Evolutionary conservation across 2,113 vertebrate species (phyloP).

Genomic region (Varanus salvator): DNA sequence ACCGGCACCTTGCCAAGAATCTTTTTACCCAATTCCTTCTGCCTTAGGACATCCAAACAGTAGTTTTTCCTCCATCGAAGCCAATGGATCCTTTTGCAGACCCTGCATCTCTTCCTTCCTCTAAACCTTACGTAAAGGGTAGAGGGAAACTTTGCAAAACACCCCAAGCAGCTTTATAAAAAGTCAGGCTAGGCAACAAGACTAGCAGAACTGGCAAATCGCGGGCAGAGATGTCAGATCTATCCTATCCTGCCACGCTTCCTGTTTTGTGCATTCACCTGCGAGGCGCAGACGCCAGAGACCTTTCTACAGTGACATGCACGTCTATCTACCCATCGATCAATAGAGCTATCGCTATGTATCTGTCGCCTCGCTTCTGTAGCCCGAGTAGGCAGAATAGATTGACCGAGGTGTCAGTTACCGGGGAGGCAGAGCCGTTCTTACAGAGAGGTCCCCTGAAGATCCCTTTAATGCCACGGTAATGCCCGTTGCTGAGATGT

Average conservation of each 20-base stretch:
- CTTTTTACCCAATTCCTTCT: no score
- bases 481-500: slow-evolving; percentile 98
- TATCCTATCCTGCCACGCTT: not conserved
- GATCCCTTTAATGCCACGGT: slow-evolving; percentile 96
- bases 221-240: not conserved
- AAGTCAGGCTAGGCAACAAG: not conserved
- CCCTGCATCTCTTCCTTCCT: not conserved
- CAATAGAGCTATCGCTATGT: not conserved
- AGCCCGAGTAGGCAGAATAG: slow-evolving; percentile 33
- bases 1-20: not conserved
- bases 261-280: not conserved
- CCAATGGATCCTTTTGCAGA: not conserved
- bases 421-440: slow-evolving; percentile 87
- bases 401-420: slow-evolving; percentile 73
- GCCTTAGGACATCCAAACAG: not conserved
- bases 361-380: slow-evolving; percentile 37
- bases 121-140: not conserved
- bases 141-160: slow-evolving; percentile 17
- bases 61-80: not conserved
- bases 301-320: not conserved
- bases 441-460: slow-evolving; percentile 95
- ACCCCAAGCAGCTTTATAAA: not conserved
- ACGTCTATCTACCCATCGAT: not conserved
- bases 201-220: not conserved
- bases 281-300: no score